These are phyloP conservation scores for Limnephilus auricula DNA, from an alignment of 2,888 invertebrate genomes.

Conservation along the genomic window DNA sequence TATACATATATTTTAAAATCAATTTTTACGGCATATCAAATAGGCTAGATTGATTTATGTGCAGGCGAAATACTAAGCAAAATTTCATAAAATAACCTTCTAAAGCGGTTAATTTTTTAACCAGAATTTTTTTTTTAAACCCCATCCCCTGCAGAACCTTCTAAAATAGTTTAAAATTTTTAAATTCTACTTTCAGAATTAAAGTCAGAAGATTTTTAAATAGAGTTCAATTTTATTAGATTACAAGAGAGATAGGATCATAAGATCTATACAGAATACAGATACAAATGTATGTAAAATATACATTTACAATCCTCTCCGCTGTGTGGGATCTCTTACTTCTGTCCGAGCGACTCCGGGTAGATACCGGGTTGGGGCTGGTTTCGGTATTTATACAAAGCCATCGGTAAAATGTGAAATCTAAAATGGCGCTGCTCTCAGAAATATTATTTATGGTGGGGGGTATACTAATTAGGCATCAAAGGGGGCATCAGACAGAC, in stretches of 20 bases:
- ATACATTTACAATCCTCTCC: neutral
- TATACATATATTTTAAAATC: too few relatives aligned
- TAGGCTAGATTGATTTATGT: too few relatives aligned
- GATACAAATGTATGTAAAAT: neutral
- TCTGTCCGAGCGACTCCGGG: conserved; percentile 18
- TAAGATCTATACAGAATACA: neutral
- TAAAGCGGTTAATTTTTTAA: neutral
- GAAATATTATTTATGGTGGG: conserved; percentile 52
- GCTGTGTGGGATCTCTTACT: neutral
- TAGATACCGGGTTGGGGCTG: neutral
- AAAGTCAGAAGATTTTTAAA: neutral
- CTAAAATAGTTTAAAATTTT: too few relatives aligned
- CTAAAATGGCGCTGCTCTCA: conserved; percentile 46
- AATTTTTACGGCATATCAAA: too few relatives aligned
- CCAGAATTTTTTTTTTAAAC: neutral
- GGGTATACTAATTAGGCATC: conserved; percentile 65
- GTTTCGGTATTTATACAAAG: conserved; percentile 46
- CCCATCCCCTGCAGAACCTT: too few relatives aligned
- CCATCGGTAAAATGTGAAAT: conserved; percentile 46
- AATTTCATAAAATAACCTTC: neutral
- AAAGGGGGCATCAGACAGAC: conserved; percentile 58
- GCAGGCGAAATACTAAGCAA: too few relatives aligned
- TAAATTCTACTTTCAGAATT: neutral
- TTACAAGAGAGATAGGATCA: neutral
- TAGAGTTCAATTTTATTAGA: neutral